A percentile compares a stretch with the other conserved stretches of the same genome.
Evolutionary conservation across 2,888 invertebrate genomes (phyloP).

Genomic region (Disparrhopalites patrizii): DNA sequence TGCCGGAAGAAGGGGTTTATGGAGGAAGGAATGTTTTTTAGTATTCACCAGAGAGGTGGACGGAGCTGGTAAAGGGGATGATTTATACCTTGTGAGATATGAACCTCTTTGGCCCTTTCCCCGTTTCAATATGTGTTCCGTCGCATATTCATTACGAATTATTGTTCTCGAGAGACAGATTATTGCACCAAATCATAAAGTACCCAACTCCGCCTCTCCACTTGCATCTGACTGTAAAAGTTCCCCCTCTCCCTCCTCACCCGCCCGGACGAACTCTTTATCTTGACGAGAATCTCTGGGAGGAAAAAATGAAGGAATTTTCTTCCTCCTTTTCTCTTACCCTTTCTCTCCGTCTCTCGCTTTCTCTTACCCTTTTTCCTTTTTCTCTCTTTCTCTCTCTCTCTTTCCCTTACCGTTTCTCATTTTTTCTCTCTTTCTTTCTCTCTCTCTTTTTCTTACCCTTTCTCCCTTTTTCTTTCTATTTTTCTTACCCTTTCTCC

Average conservation of each 20-base stretch:
- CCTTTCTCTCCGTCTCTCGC: constrained; percentile 1
- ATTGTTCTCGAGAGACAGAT: constrained; percentile 49
- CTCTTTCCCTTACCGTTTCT: not conserved
- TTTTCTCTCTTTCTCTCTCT: not conserved
- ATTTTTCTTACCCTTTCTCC: too few species aligned
- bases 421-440: not conserved
- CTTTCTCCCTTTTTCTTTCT: constrained; percentile 4
- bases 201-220: constrained; percentile 28
- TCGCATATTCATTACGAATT: constrained; percentile 49
- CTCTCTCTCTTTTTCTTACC: constrained; percentile 13
- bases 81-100: constrained; percentile 46
- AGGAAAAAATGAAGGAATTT: constrained; percentile 8
- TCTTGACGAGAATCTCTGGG: constrained; percentile 12
- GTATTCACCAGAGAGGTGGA: constrained; percentile 4
- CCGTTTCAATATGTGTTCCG: constrained; percentile 48
- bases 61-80: constrained; percentile 29
- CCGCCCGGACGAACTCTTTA: constrained; percentile 15
- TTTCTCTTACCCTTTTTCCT: too few species aligned
- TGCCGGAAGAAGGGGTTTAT: too few species aligned
- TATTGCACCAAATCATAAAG: constrained; percentile 49
- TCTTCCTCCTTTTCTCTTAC: constrained; percentile 11
- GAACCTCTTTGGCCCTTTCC: constrained; percentile 46
- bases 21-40: constrained; percentile 13
- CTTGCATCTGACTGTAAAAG: constrained; percentile 10
- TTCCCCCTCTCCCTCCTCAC: not conserved